Percentiles rank a stretch among this genome's conserved stretches.
These are phyloP conservation scores for Dendrolimus kikuchii DNA, from an alignment of 1,140 invertebrate species.

Conservation along the genomic window DNA sequence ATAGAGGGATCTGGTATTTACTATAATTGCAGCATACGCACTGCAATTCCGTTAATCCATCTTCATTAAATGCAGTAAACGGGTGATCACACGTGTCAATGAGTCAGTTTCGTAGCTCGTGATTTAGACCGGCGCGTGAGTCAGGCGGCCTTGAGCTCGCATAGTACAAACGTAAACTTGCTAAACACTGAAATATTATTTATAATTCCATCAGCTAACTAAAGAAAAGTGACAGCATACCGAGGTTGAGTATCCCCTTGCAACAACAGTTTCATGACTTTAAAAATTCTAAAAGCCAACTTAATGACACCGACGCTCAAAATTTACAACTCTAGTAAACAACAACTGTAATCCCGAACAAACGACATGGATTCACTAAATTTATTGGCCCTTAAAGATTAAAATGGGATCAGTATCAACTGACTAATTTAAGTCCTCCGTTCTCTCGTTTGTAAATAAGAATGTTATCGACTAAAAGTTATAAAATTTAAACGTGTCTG, in stretches of 20 bases:
- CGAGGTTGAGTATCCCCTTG: slow-evolving; percentile 25
- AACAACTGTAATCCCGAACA: too few species aligned
- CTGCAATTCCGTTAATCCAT: too few species aligned
- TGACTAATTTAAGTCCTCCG: too few species aligned
- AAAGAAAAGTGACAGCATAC: slow-evolving; percentile 23
- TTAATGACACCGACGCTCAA: too few species aligned
- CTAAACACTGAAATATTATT: slow-evolving; percentile 55
- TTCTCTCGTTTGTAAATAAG: slow-evolving; percentile 4
- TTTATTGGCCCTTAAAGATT: too few species aligned
- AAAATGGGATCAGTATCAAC: too few species aligned
- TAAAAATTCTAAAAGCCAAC: background rate
- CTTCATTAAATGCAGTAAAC: slow-evolving; percentile 3
- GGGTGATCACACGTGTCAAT: slow-evolving; percentile 19
- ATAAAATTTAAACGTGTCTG: slow-evolving; percentile 48
- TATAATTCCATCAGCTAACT: slow-evolving; percentile 39
- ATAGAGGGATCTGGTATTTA: too few species aligned
- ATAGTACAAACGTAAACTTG: slow-evolving; percentile 32
- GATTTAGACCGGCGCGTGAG: slow-evolving; percentile 37
- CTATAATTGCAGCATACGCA: too few species aligned
- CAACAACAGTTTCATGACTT: slow-evolving; percentile 1
- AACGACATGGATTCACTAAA: too few species aligned
- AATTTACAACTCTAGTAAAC: too few species aligned
- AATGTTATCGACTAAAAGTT: slow-evolving; percentile 27
- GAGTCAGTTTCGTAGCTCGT: slow-evolving; percentile 29
- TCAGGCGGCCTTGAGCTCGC: slow-evolving; percentile 54